Percentiles rank a stretch among this genome's conserved stretches.
Evolutionary conservation across 2,888 invertebrate species (phyloP).

Genomic region (Physocephala rufipes): DNA sequence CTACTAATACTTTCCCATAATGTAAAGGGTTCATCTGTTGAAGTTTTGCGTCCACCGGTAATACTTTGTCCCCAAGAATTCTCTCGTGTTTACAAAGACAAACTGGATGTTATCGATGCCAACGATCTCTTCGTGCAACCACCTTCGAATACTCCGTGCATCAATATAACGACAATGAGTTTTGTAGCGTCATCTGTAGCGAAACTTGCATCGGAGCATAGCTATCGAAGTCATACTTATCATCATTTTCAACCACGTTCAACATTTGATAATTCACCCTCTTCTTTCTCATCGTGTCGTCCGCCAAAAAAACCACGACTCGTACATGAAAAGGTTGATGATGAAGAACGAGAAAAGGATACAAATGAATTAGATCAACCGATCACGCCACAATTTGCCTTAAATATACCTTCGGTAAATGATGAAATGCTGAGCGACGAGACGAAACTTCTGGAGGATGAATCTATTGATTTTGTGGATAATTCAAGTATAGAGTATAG

Average conservation of each 20-base stretch:
- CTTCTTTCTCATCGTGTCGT: not conserved
- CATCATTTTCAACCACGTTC: too few relatives aligned
- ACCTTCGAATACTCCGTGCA: slow-evolving; percentile 50
- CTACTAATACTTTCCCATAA: not conserved
- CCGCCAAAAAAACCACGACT: not conserved
- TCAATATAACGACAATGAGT: slow-evolving; percentile 48
- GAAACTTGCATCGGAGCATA: slow-evolving; percentile 32
- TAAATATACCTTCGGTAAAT: not conserved
- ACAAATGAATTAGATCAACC: not conserved
- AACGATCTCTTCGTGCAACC: slow-evolving; percentile 50
- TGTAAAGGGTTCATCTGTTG: slow-evolving; percentile 39
- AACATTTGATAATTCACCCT: not conserved
- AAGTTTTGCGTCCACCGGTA: slow-evolving; percentile 45
- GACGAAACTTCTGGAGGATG: slow-evolving; percentile 3
- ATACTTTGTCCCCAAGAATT: slow-evolving; percentile 49
- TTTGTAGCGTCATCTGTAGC: slow-evolving; percentile 39
- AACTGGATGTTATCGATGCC: slow-evolving; percentile 50
- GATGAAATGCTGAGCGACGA: slow-evolving; percentile 21
- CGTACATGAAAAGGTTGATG: not conserved
- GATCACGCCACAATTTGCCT: not conserved
- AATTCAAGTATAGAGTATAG: slow-evolving; percentile 13
- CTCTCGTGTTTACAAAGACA: slow-evolving; percentile 47
- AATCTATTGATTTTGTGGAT: slow-evolving; percentile 19
- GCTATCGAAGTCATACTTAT: not conserved
- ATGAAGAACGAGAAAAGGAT: not conserved